Base-by-base conservation (phyloP, 2,113 vertebrate species). In the Eublepharis macularius region DNA sequence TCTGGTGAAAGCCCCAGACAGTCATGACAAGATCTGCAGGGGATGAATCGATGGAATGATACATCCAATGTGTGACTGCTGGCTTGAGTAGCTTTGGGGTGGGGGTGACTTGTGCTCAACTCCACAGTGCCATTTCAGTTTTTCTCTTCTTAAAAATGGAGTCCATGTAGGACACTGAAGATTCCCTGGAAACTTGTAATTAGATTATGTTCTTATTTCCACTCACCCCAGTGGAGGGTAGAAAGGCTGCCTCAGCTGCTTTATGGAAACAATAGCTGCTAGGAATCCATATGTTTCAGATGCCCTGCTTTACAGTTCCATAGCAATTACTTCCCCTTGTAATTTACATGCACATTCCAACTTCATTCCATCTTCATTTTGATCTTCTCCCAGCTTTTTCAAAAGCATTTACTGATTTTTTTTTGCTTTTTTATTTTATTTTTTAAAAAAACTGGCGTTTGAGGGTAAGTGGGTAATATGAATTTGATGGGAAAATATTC, bases 21-120 rank as follows among this genome's bases (percentile, higher is more conserved):
- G 84, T 17, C 84, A 84, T 89, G 91, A 89, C 89, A 92, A 80
- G 92, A 88, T 92, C 92, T 86, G 86, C 83, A 84, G 90, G 75
- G 83, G 81, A 82, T 17, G 0, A 16, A 94, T 94, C 91, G 81
- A 83, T 92, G 88, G 0, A 1, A 87, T 89, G 13, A 4, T 94
- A 89, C 84, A 74, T 84, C 9, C 76, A 4, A 0, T 11, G 2
- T 6, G 63, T 49, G 57, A 65, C 76, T 81, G 79, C 84, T 0
- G 0, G 88, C 78, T 0, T n/a, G 0, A 0, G 0, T 34, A 0
- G 76, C 29, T 75, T 75, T 2, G 0, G 82, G 29, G 19, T 54
- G 63, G 17, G 41, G 17, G 41, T 87, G 24, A 2, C 77, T 82
- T 86, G 10, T 10, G 77, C 34, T 82, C 17, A 75, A n/a, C 0